Conservation (phyloP, 2,888 invertebrate species). For the Geotrupes spiniger region DNA sequence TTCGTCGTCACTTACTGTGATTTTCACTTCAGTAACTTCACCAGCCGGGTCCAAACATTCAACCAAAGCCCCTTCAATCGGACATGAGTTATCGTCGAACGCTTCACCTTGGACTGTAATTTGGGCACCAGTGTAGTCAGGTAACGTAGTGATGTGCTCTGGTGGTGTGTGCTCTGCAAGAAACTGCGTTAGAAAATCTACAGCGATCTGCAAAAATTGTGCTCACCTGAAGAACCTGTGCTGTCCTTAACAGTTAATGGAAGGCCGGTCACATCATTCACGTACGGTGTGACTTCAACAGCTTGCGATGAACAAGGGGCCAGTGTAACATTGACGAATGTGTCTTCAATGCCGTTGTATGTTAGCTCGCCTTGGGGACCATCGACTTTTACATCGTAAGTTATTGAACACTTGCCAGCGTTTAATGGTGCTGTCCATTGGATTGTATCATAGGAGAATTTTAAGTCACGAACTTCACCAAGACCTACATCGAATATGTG, state of each 20-base stretch:
- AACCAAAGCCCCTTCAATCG: constrained; percentile 5
- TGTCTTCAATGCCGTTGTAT: too few relatives aligned
- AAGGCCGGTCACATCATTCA: too few relatives aligned
- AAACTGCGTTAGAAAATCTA: background rate
- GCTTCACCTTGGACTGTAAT: constrained; percentile 11
- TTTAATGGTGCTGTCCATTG: background rate
- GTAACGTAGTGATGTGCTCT: constrained; percentile 3
- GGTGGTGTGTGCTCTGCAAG: constrained; percentile 7
- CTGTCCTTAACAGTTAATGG: too few relatives aligned
- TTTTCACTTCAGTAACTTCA: background rate
- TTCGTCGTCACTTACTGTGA: constrained; percentile 4
- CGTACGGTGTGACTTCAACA: too few relatives aligned
- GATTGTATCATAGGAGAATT: background rate
- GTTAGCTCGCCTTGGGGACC: too few relatives aligned
- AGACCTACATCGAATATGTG: too few relatives aligned
- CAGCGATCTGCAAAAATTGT: background rate
- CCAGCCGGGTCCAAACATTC: constrained; percentile 7
- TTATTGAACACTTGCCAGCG: background rate
- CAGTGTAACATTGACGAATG: too few relatives aligned
- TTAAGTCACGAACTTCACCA: background rate
- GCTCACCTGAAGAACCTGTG: background rate
- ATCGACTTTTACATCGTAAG: background rate
- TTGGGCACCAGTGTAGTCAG: constrained; percentile 6
- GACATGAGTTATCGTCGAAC: constrained; percentile 7
- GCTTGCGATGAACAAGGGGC: too few relatives aligned